phyloP scores from a whole-genome alignment of 2,888 invertebrate species.

The Philaethria dido region DNA sequence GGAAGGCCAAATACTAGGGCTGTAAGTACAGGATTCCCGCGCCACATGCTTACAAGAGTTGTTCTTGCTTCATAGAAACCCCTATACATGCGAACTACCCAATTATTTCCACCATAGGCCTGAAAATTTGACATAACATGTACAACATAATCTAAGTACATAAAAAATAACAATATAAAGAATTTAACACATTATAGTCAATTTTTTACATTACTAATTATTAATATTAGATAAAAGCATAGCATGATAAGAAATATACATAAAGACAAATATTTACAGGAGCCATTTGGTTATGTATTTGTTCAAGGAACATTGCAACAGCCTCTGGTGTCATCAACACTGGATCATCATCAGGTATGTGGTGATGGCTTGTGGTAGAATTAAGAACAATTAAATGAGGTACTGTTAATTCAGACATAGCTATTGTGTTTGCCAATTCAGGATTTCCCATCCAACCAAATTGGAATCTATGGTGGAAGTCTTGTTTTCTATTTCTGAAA shows the following conservation, averaged over 20 bases:
- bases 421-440: slow-evolving; percentile 96
- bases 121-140: slow-evolving; percentile 55
- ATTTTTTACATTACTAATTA: too few relatives aligned
- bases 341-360: slow-evolving; percentile 93
- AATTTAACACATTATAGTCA: too few relatives aligned
- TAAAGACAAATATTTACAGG: slow-evolving; percentile 81
- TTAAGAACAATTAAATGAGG: slow-evolving; percentile 96
- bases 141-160: too few relatives aligned
- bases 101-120: slow-evolving; percentile 93
- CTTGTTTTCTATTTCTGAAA: slow-evolving; percentile 83
- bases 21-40: slow-evolving; percentile 96
- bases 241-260: too few relatives aligned
- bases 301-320: slow-evolving; percentile 89
- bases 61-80: slow-evolving; percentile 93
- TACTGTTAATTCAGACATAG: slow-evolving; percentile 92
- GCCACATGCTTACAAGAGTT: slow-evolving; percentile 93
- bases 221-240: too few relatives aligned
- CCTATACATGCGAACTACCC: slow-evolving; percentile 90
- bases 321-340: slow-evolving; percentile 91
- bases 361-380: slow-evolving; percentile 95
- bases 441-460: slow-evolving; percentile 98
- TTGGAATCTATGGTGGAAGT: slow-evolving; percentile 93
- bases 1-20: slow-evolving; percentile 97
- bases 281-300: slow-evolving; percentile 90
- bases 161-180: too few relatives aligned